Conservation (phyloP, 2,888 invertebrate species). For the Harpagoxenus sublaevis region DNA sequence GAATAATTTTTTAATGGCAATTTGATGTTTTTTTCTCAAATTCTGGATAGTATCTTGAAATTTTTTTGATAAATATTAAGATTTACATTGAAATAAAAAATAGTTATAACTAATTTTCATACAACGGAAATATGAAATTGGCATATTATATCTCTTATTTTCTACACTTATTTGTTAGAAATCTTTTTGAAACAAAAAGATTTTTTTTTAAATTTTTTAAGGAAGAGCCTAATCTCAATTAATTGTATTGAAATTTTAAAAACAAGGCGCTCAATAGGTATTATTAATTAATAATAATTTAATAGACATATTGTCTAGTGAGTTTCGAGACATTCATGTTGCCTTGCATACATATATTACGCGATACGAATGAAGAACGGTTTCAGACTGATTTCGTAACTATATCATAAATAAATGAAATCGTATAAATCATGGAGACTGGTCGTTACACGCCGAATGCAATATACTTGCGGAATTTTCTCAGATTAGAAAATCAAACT, state of each 20-base stretch:
- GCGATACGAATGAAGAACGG: neutral
- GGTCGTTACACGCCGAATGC: neutral
- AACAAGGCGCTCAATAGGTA: neutral
- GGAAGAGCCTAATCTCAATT: neutral
- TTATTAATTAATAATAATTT: conserved; percentile 5
- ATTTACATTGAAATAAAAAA: neutral
- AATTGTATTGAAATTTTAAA: neutral
- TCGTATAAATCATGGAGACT: neutral
- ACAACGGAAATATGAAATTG: neutral
- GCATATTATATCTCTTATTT: neutral
- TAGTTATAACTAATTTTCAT: neutral
- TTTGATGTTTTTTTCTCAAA: neutral
- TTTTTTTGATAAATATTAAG: neutral
- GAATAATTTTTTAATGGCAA: neutral
- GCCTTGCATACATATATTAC: neutral
- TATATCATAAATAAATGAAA: conserved; percentile 3
- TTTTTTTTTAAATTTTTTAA: neutral
- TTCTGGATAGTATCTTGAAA: neutral
- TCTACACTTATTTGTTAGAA: neutral
- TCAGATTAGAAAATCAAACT: conserved; percentile 23
- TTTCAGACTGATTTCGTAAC: neutral
- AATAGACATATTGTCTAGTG: no score
- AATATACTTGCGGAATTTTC: neutral
- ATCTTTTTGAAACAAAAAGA: neutral
- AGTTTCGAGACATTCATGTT: neutral